These are phyloP conservation scores for Steinernema khuongi DNA, from an alignment of 1,140 invertebrate species.

Conservation along the genomic window DNA sequence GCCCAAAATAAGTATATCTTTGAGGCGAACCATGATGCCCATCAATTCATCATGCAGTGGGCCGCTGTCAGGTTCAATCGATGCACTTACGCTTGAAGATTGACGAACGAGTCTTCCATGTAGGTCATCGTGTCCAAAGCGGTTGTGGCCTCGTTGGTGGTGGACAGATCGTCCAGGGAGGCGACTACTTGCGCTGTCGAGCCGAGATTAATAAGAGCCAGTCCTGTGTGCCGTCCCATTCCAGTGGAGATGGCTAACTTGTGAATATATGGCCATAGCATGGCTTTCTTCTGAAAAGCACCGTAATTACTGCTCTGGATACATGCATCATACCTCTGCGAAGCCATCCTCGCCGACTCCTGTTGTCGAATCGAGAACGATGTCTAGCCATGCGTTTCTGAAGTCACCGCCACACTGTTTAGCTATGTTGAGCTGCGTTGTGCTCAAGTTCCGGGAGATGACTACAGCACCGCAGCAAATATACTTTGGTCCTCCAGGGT, in stretches of 20 bases:
- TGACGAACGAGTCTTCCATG: not conserved
- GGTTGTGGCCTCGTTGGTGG: not conserved
- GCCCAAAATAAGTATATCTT: no score
- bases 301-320: not conserved
- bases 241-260: not conserved
- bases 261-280: not conserved
- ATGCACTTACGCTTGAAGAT: not conserved
- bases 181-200: not conserved
- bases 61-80: no score
- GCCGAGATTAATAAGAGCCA: not conserved
- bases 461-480: no score
- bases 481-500: no score
- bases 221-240: not conserved
- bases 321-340: not conserved
- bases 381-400: not conserved
- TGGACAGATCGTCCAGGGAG: not conserved
- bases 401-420: not conserved
- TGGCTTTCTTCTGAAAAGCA: not conserved
- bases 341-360: not conserved
- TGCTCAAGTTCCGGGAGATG: no score
- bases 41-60: no score
- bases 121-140: not conserved
- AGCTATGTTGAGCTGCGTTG: not conserved
- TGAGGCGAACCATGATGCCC: no score
- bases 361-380: not conserved